Percentiles rank a stretch among this genome's conserved stretches.
Conservation (phyloP, 2,797 vertebrate species). For the Sebastes itinus region DNA sequence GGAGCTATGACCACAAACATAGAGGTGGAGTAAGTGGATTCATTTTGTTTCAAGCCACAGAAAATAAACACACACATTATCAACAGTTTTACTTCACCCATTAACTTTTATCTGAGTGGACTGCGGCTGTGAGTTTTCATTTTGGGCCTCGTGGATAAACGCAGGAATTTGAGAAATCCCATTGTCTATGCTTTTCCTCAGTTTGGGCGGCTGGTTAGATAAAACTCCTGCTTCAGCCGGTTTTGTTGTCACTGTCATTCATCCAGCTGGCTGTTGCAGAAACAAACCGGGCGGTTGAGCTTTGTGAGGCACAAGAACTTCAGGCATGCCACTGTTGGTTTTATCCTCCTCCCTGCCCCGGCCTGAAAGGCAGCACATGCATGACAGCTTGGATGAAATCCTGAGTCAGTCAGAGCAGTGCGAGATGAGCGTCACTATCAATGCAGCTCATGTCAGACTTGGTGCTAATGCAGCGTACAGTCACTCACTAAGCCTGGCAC, state of each 20-base stretch:
- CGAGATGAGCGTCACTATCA: conserved; percentile 35
- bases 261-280: conserved; percentile 52
- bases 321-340: conserved; percentile 69
- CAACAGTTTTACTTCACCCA: neutral
- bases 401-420: conserved; percentile 45
- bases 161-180: conserved; percentile 45
- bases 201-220: conserved; percentile 33
- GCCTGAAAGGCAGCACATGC: conserved; percentile 34
- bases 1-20: conserved; percentile 33
- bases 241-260: conserved; percentile 43
- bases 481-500: conserved; percentile 32
- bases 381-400: conserved; percentile 53
- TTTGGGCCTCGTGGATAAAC: neutral
- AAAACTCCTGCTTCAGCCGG: conserved; percentile 39
- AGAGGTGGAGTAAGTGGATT: neutral
- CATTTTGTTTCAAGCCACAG: neutral
- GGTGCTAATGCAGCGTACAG: conserved; percentile 6
- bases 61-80: neutral
- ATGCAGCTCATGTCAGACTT: conserved; percentile 48
- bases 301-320: conserved; percentile 50
- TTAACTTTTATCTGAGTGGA: neutral
- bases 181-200: conserved; percentile 21
- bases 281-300: conserved; percentile 41
- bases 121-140: neutral
- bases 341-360: conserved; percentile 27